phyloP scores from a whole-genome alignment of 1,140 invertebrate genomes.

The Drosophila ficusphila region DNA sequence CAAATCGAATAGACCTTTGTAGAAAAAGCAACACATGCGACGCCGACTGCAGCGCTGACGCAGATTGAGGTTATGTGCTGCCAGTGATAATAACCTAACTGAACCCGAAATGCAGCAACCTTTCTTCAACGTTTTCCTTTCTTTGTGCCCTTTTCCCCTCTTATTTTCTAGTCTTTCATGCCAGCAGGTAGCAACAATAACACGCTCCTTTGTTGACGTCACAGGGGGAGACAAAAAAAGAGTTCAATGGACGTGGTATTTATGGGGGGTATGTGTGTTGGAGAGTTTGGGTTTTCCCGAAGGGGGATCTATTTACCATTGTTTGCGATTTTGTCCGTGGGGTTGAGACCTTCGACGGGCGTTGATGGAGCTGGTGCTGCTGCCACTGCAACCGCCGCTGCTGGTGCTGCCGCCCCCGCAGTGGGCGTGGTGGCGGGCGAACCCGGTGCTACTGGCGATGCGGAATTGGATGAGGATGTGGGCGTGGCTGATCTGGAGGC shows the following conservation, averaged over 20 bases:
- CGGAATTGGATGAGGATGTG: constrained; percentile 57
- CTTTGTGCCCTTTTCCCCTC: neutral
- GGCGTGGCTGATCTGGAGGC: constrained; percentile 73
- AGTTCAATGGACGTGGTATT: constrained; percentile 46
- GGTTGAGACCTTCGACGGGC: constrained; percentile 70
- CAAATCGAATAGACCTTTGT: constrained; percentile 3
- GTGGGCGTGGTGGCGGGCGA: constrained; percentile 82
- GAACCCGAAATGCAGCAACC: constrained; percentile 30
- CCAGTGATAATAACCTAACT: constrained; percentile 37
- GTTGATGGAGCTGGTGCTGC: constrained; percentile 45
- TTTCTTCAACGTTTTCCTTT: constrained; percentile 2
- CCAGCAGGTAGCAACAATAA: constrained; percentile 44
- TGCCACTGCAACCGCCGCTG: constrained; percentile 42
- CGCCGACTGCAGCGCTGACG: constrained; percentile 27
- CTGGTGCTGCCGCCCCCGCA: constrained; percentile 29
- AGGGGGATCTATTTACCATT: constrained; percentile 71
- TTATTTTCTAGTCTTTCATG: neutral
- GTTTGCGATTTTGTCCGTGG: constrained; percentile 73
- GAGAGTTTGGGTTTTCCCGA: constrained; percentile 2
- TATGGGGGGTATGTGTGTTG: neutral
- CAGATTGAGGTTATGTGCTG: constrained; percentile 50
- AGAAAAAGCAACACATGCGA: constrained; percentile 52
- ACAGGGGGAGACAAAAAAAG: constrained; percentile 34
- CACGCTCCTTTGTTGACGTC: constrained; percentile 47
- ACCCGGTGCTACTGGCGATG: constrained; percentile 82